These are phyloP conservation scores for Mythimna albipuncta DNA, from an alignment of 2,888 invertebrate species.

Conservation along the genomic window DNA sequence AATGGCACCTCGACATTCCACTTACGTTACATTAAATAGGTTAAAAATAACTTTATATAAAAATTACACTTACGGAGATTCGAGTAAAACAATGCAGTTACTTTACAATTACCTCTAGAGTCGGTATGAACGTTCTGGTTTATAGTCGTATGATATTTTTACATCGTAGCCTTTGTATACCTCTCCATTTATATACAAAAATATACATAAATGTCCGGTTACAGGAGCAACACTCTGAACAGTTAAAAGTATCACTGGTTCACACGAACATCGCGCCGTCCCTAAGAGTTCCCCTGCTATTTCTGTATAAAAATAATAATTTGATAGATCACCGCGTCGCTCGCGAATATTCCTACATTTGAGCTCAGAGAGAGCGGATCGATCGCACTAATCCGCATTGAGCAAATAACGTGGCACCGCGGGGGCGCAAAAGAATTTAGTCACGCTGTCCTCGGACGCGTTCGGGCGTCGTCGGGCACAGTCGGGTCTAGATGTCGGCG, in stretches of 20 bases:
- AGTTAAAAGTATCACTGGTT: conserved; percentile 75
- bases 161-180: conserved; percentile 83
- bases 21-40: conserved; percentile 85
- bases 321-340: conserved; percentile 74
- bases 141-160: conserved; percentile 84
- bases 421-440: conserved; percentile 19
- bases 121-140: conserved; percentile 70
- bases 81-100: conserved; percentile 84
- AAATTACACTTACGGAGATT: conserved; percentile 89
- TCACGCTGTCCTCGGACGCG: conserved; percentile 19
- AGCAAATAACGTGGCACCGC: conserved; percentile 69
- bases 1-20: conserved; percentile 89
- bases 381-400: conserved; percentile 69
- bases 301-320: conserved; percentile 84
- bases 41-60: conserved; percentile 86
- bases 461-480: neutral
- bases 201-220: conserved; percentile 87
- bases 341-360: conserved; percentile 65
- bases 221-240: conserved; percentile 72
- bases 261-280: conserved; percentile 65
- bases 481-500: conserved; percentile 63
- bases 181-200: conserved; percentile 89
- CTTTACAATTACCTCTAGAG: conserved; percentile 77
- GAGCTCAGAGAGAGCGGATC: conserved; percentile 68
- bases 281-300: conserved; percentile 67